phyloP scores from a whole-genome alignment of 1,140 invertebrate species.

The Wiebesia pumilae region DNA sequence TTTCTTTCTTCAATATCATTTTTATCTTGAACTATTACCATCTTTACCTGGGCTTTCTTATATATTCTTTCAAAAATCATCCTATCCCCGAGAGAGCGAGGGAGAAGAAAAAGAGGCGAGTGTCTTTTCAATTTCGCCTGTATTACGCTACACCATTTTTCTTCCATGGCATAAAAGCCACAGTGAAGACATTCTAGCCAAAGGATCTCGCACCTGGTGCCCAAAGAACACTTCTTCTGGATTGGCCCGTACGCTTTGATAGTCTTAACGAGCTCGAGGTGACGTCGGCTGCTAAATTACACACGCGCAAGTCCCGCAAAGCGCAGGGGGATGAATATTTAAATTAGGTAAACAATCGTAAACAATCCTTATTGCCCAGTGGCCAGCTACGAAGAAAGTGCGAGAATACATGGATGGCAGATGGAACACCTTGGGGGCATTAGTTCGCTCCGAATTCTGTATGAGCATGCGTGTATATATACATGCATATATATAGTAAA shows the following conservation, averaged over 20 bases:
- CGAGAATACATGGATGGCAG: neutral
- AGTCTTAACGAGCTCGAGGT: slow-evolving; percentile 45
- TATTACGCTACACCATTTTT: slow-evolving; percentile 43
- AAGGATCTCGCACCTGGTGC: slow-evolving; percentile 37
- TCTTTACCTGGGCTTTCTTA: neutral
- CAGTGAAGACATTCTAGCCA: neutral
- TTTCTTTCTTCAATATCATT: neutral
- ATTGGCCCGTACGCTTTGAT: slow-evolving; percentile 1
- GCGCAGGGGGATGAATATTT: slow-evolving; percentile 48
- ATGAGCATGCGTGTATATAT: neutral
- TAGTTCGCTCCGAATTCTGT: slow-evolving; percentile 7
- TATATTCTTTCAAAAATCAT: slow-evolving; percentile 32
- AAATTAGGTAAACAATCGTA: slow-evolving; percentile 53
- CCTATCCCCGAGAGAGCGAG: neutral
- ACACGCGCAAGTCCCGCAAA: slow-evolving; percentile 16
- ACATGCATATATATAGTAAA: neutral
- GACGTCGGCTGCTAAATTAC: slow-evolving; percentile 48
- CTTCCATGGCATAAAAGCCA: slow-evolving; percentile 18
- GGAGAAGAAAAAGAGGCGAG: neutral
- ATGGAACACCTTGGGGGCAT: slow-evolving; percentile 25
- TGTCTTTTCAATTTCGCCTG: slow-evolving; percentile 48
- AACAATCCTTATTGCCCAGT: slow-evolving; percentile 55
- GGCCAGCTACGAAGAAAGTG: slow-evolving; percentile 14
- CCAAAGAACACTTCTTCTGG: neutral
- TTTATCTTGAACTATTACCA: neutral